phyloP scores from a whole-genome alignment of 1,140 invertebrate species.

The Formica selysi region DNA sequence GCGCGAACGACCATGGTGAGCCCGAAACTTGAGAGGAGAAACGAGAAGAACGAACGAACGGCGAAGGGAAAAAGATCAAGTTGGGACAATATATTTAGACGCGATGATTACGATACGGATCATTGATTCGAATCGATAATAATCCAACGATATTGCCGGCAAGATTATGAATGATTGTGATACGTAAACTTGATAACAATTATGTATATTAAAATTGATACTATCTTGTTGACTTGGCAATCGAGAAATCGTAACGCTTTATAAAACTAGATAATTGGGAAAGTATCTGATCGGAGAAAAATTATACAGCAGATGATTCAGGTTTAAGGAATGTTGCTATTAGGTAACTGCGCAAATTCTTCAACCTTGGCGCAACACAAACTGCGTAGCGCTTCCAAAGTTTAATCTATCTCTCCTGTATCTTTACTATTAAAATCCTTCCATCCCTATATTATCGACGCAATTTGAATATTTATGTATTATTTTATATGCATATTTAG shows the following conservation, averaged over 20 bases:
- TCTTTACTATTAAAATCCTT: background rate
- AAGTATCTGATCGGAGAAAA: slow-evolving; percentile 24
- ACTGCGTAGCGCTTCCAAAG: slow-evolving; percentile 23
- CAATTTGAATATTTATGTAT: background rate
- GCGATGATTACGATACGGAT: slow-evolving; percentile 9
- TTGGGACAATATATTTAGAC: slow-evolving; percentile 50
- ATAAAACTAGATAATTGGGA: background rate
- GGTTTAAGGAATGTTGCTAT: slow-evolving; percentile 28
- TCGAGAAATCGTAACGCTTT: background rate
- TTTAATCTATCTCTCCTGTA: background rate
- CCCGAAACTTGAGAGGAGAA: slow-evolving; percentile 63
- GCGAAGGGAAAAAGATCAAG: background rate
- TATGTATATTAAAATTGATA: background rate
- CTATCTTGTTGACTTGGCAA: background rate
- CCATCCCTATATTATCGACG: no score
- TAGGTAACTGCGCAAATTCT: slow-evolving; percentile 41
- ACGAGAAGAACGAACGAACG: slow-evolving; percentile 37
- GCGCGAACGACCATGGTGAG: slow-evolving; percentile 64
- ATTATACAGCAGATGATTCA: slow-evolving; percentile 33
- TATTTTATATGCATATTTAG: background rate
- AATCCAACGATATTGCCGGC: background rate
- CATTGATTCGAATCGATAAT: slow-evolving; percentile 7
- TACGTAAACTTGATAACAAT: background rate
- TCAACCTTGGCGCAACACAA: slow-evolving; percentile 30
- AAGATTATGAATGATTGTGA: background rate